Evolutionary conservation across 1,140 invertebrate genomes (phyloP), one percentile per base, ranked within the genome.

Genomic region (Planococcus citri): DNA sequence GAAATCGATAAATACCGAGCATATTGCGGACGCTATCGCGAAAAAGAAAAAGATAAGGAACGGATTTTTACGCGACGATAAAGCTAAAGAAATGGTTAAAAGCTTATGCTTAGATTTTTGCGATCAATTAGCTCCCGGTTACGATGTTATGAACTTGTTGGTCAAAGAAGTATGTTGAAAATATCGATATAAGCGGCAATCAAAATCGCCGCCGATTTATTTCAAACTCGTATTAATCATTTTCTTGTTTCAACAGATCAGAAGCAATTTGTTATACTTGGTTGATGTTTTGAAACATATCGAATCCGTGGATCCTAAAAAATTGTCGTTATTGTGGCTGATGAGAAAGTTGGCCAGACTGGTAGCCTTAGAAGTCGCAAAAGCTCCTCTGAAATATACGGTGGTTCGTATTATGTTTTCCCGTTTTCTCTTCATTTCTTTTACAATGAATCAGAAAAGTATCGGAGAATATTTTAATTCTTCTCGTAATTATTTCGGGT

Each of bases 251-350:
- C 69, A 69, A 69, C 71, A 80, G 78, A 74, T 80, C 20, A 80
- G 87, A 1, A 90, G 89, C 76, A 88, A 90, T 77, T 78, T 91
- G 58, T 79, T 90, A 10, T 88, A 84, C 73, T 78, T 90, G 21
- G 84, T 84, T 0, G 84, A 83, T 75, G 81, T 75, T 75, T 61
- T 75, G 1, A 73, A 76, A 72, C 70, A 82, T 79, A 72, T 75
- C 68, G 68, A 74, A 76, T 69, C 76, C 72, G 69, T 74, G 73
- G 72, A 75, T 75, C 64, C 80, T 73, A 72, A 72, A 33, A 69
- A 75, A 70, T 76, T 79, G 74, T 80, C 80, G 6, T 72, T 87
- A 51, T 70, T 82, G 17, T 92, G 90, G 89, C 76, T 92, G 1
- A 76, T 88, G 1, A 85, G 83, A 73, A 86, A 82, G 75, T 75